Conservation (phyloP, 2,888 invertebrate genomes). For the Argynnis bischoffii region DNA sequence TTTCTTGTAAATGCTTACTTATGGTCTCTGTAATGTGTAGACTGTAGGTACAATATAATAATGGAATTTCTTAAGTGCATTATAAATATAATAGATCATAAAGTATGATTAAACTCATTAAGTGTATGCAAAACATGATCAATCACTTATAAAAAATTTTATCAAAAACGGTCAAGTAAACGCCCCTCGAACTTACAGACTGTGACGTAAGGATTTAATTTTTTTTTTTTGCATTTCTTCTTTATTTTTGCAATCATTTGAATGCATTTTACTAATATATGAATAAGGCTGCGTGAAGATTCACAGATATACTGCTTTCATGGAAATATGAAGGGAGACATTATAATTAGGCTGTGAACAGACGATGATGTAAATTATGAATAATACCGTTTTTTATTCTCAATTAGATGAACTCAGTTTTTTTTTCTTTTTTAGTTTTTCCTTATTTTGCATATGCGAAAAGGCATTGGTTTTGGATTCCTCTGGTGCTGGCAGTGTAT, state of each 20-base stretch:
- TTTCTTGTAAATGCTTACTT: too few relatives aligned
- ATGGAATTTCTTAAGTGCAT: neutral
- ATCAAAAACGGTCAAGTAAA: conserved; percentile 6
- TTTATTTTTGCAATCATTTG: conserved; percentile 21
- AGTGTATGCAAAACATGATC: conserved; percentile 6
- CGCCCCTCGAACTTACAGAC: conserved; percentile 21
- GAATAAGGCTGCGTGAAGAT: conserved; percentile 35
- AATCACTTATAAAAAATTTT: conserved; percentile 3
- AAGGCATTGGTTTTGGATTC: too few relatives aligned
- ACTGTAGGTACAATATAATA: too few relatives aligned
- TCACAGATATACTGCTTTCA: conserved; percentile 23
- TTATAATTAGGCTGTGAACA: neutral
- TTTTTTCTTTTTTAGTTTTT: too few relatives aligned
- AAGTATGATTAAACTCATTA: conserved; percentile 12
- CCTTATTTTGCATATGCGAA: too few relatives aligned
- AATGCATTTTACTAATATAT: conserved; percentile 33
- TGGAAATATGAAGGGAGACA: conserved; percentile 11
- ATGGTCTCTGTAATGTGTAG: too few relatives aligned
- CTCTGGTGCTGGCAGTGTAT: too few relatives aligned
- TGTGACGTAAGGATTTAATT: conserved; percentile 24
- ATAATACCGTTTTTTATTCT: too few relatives aligned
- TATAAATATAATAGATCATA: neutral
- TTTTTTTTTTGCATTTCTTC: conserved; percentile 4
- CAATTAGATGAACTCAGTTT: too few relatives aligned
- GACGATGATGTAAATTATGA: too few relatives aligned